A percentile compares a stretch with the other conserved stretches of the same genome.
phyloP scores from a whole-genome alignment of 1,140 invertebrate genomes.

The Monochamus saltuarius region DNA sequence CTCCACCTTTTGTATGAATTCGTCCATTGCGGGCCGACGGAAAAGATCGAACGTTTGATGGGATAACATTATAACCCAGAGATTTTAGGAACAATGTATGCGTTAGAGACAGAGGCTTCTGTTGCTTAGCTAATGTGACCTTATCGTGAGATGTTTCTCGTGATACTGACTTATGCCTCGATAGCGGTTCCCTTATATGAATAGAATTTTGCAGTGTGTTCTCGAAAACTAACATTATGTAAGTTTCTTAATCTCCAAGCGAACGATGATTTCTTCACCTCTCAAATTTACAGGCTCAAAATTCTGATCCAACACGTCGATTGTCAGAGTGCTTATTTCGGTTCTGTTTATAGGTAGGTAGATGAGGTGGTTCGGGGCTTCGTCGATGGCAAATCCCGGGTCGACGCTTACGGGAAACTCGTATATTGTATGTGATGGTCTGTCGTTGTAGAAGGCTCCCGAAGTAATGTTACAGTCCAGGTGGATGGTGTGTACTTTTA shows the following conservation, averaged over 20 bases:
- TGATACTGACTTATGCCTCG: too few relatives aligned
- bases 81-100: too few relatives aligned
- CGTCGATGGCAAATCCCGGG: conserved; percentile 27
- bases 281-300: conserved; percentile 31
- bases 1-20: conserved; percentile 17
- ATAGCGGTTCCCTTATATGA: too few relatives aligned
- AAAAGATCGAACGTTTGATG: conserved; percentile 18
- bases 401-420: conserved; percentile 29
- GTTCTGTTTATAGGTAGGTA: conserved; percentile 25
- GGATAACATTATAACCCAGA: too few relatives aligned
- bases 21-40: conserved; percentile 1
- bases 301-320: conserved; percentile 32
- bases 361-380: conserved; percentile 25
- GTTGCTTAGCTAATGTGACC: too few relatives aligned
- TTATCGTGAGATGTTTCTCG: too few relatives aligned
- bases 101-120: too few relatives aligned
- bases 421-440: conserved; percentile 26
- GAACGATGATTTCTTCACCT: conserved; percentile 27
- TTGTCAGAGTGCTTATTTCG: conserved; percentile 30
- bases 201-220: too few relatives aligned
- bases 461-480: conserved; percentile 30
- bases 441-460: conserved; percentile 24
- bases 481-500: conserved; percentile 29
- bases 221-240: too few relatives aligned
- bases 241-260: conserved; percentile 18